Percentiles rank a stretch among this genome's conserved stretches.
Conservation (phyloP, 2,888 invertebrate genomes). For the Amphipoea oculea region DNA sequence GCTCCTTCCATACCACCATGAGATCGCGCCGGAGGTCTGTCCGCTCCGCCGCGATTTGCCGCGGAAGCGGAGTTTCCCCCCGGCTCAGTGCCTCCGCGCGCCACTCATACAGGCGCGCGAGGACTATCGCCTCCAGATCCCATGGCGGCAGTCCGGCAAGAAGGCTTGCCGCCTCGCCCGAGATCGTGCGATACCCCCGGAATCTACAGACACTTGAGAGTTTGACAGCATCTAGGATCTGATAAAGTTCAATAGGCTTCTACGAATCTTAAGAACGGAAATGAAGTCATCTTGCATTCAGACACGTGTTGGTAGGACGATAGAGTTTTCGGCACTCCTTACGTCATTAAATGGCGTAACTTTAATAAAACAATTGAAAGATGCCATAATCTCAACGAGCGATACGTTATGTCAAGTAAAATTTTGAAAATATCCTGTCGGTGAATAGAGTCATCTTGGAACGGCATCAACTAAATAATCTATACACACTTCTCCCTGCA, state of each 20-base stretch:
- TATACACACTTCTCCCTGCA: background rate
- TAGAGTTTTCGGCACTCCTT: background rate
- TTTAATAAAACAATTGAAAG: background rate
- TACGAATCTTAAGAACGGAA: background rate
- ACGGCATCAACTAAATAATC: background rate
- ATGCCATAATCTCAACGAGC: background rate
- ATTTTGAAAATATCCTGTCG: background rate
- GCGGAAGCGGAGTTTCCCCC: too few species aligned
- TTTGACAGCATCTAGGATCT: conserved; percentile 19
- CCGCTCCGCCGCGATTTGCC: too few species aligned
- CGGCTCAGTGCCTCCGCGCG: too few species aligned
- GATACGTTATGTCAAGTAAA: background rate
- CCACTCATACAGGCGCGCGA: too few species aligned
- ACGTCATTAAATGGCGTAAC: background rate
- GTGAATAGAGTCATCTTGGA: background rate
- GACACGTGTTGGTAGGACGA: background rate
- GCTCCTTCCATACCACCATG: too few species aligned
- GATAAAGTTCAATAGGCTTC: background rate
- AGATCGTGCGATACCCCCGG: too few species aligned
- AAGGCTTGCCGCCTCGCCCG: too few species aligned
- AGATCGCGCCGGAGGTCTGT: too few species aligned
- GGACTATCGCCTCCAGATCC: too few species aligned
- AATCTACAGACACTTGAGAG: conserved; percentile 14
- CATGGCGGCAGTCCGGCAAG: too few species aligned
- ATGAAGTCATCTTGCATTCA: background rate